Evolutionary conservation across 2,888 invertebrate genomes (phyloP), one percentile per base, ranked within the genome.

Genomic region (Yponomeuta cagnagella): DNA sequence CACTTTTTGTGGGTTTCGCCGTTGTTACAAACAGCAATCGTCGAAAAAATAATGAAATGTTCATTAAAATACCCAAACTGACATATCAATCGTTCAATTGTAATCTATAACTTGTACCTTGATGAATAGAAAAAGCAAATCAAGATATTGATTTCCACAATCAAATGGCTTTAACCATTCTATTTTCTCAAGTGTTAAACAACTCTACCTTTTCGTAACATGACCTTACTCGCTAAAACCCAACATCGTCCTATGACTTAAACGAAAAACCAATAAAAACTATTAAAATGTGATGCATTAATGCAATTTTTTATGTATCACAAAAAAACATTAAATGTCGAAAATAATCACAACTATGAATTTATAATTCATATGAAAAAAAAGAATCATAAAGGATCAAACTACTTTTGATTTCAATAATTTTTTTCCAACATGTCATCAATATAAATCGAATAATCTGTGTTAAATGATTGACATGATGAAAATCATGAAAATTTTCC

Each of bases 301-400:
- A 89, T 90, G 90, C 90, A 89, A 86, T 85, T 85, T 85, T 85
- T 87, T 86, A 87, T 84, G 85, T 92, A 92, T 92, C 92, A 92
- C 92, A 92, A 91, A 89, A 33, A 89, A 91, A 92, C 91, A 92
- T 92, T 92, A 86, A 86, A 92, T 92, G 92, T 92, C 89, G 87
- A 85, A 88, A 92, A 87, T 84, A 91, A 93, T 93, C 93, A 93
- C 93, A 93, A 91, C 82, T 90, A 90, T 92, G 93, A 93, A 93
- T 93, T 93, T 92, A 84, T 76, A 92, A 93, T 93, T 93, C 93
- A 92, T 85, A 87, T 85, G 84, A 85, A 65, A 23, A 70, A 63
- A 77, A 81, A 89, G 85, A 52, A 58, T 58, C 79, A 79, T 52
- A 85, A 86, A 84, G 76, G 83, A 87, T 83, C 87, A 89, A 87